Percentiles rank a stretch among this genome's conserved stretches.
Evolutionary conservation across 1,140 invertebrate genomes (phyloP).

Genomic region (Bombus pascuorum): DNA sequence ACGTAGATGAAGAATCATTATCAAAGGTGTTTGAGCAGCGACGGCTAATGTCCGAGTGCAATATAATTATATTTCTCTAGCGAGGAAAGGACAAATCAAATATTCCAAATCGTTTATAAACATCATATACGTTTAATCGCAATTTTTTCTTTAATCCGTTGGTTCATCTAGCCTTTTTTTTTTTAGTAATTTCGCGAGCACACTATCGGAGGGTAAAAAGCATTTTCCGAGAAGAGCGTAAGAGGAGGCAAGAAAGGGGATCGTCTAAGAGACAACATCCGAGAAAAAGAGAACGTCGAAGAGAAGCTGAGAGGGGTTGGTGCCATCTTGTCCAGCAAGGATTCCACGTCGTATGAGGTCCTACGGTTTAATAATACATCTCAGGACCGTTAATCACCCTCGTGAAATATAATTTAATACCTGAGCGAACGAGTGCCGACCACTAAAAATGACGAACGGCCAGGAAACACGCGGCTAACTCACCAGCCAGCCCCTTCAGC

Average conservation of each 20-base stretch:
- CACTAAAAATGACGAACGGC: constrained; percentile 68
- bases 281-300: constrained; percentile 1
- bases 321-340: constrained; percentile 53
- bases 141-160: neutral
- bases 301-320: neutral
- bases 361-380: constrained; percentile 65
- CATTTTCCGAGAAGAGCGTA: neutral
- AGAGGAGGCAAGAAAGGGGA: neutral
- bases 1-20: neutral
- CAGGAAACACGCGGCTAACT: constrained; percentile 65
- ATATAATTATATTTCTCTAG: neutral
- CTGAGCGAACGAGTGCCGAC: constrained; percentile 53
- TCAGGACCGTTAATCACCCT: constrained; percentile 63
- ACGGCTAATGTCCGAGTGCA: neutral
- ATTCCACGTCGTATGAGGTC: constrained; percentile 51
- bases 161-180: neutral
- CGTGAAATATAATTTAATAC: constrained; percentile 73
- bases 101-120: too few relatives aligned
- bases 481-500: constrained; percentile 30
- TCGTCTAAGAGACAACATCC: constrained; percentile 18
- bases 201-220: neutral
- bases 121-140: too few relatives aligned
- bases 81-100: neutral
- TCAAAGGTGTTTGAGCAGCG: neutral
- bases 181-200: neutral